A percentile compares a stretch with the other conserved stretches of the same genome.
phyloP scores from a whole-genome alignment of 2,113 vertebrate species.

The Lates calcarifer region DNA sequence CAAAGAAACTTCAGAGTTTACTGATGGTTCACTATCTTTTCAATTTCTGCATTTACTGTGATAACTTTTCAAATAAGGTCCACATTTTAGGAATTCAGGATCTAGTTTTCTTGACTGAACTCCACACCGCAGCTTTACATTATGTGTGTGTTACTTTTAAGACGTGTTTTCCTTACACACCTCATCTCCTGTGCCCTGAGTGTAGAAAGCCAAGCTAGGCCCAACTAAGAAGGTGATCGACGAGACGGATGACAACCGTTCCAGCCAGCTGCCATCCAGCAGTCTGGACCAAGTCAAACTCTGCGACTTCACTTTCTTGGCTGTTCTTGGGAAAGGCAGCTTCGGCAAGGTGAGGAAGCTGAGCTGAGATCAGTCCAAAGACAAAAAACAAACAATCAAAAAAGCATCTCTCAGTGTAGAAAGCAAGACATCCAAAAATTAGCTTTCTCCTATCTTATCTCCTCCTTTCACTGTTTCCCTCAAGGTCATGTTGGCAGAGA shows the following conservation, averaged over 20 bases:
- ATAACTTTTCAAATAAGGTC: not conserved
- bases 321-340: conserved; percentile 96
- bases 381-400: no score
- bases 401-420: not conserved
- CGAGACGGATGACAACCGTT: conserved; percentile 85
- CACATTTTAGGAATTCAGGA: conserved; percentile 5
- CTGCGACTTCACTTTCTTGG: conserved; percentile 93
- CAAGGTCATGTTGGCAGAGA: conserved; percentile 97
- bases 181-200: conserved; percentile 45
- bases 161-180: conserved; percentile 9
- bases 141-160: conserved; percentile 8
- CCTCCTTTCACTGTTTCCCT: not conserved
- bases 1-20: not conserved
- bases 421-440: not conserved
- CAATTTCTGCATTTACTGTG: not conserved
- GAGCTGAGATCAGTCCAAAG: not conserved
- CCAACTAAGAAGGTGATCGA: conserved; percentile 92
- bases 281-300: conserved; percentile 93
- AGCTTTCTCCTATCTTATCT: not conserved
- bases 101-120: not conserved
- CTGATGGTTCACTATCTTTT: not conserved
- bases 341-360: conserved; percentile 91
- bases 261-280: conserved; percentile 84
- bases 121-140: conserved; percentile 7
- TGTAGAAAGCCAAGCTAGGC: conserved; percentile 96